Base-by-base conservation (phyloP, 2,888 invertebrate species). In the Corbicula japonica region DNA sequence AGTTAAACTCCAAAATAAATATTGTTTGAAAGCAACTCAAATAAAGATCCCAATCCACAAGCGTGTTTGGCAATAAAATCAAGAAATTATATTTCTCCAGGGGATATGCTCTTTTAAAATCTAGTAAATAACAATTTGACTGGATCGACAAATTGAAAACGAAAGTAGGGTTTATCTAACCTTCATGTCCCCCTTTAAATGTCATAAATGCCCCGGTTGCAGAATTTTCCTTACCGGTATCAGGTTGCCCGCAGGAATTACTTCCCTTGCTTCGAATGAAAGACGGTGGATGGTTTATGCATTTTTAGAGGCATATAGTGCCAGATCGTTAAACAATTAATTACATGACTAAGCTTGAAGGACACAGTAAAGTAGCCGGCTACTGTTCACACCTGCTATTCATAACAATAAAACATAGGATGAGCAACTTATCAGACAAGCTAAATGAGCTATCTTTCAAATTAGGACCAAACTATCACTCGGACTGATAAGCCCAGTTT, bases 101-200 rank as follows among this genome's bases (percentile, higher is more conserved):
- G n/a, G n/a, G n/a, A n/a, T n/a, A n/a, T n/a, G n/a, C n/a, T 41
- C 41, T 12, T 41, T 18, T 41, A 41, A 41, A 12, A 41, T 41
- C 41, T 12, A 10, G 15, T 41, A 41, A 12, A 10, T 41, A 12
- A 41, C 41, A 12, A 18, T 41, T 41, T 41, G 15, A 10, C 10
- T 18, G 15, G 10, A 18, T 10, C 41, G 10, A 41, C 41, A 58
- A 21, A 21, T 58, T 12, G 35, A 58, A 58, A 58, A 8, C 58
- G 58, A 58, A 58, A 58, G 58, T 58, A 58, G 58, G 28, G 1
- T 15, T 34, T 34, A 23, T 41, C 28, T 18, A 12, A 34, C 72
- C 72, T 46, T 34, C 12, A 44, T 6, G 48, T 15, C 28, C 82
- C 82, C 58, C 73, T 63, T 79, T 83, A 83, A 79, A 83, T 78